Evolutionary conservation across 2,888 invertebrate genomes (phyloP).

Genomic region (Agrilus mali): DNA sequence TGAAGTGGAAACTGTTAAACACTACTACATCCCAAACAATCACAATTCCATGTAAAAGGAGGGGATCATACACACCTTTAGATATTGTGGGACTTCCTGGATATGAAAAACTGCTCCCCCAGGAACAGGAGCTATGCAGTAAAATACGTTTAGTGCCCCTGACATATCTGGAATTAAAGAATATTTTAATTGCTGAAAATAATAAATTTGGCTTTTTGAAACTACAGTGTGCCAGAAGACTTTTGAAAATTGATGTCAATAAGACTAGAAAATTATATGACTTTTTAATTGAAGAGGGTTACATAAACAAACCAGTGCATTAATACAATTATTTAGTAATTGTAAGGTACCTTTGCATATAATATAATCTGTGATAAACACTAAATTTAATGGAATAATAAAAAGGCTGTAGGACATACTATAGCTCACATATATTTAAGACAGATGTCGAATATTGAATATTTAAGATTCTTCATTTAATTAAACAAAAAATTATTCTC

Average conservation of each 20-base stretch:
- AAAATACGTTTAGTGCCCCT: conserved; percentile 61
- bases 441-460: too few relatives aligned
- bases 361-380: too few relatives aligned
- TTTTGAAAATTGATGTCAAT: conserved; percentile 89
- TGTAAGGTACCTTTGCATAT: too few relatives aligned
- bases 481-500: too few relatives aligned
- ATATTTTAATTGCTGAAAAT: conserved; percentile 61
- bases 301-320: conserved; percentile 42
- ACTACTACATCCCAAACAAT: conserved; percentile 3
- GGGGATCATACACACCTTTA: conserved; percentile 40
- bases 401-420: too few relatives aligned
- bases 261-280: conserved; percentile 81
- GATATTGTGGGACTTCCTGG: conserved; percentile 65
- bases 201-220: conserved; percentile 60
- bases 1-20: conserved; percentile 24
- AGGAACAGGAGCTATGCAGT: conserved; percentile 68
- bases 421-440: too few relatives aligned
- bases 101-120: conserved; percentile 55
- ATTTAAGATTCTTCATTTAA: too few relatives aligned
- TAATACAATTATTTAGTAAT: too few relatives aligned
- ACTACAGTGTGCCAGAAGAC: conserved; percentile 66
- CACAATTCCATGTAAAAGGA: conserved; percentile 22
- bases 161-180: conserved; percentile 67
- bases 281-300: conserved; percentile 59
- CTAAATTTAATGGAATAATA: too few relatives aligned